Evolutionary conservation across 1,140 invertebrate genomes (phyloP), one percentile per base, ranked within the genome.

Genomic region (Anastrepha ludens): DNA sequence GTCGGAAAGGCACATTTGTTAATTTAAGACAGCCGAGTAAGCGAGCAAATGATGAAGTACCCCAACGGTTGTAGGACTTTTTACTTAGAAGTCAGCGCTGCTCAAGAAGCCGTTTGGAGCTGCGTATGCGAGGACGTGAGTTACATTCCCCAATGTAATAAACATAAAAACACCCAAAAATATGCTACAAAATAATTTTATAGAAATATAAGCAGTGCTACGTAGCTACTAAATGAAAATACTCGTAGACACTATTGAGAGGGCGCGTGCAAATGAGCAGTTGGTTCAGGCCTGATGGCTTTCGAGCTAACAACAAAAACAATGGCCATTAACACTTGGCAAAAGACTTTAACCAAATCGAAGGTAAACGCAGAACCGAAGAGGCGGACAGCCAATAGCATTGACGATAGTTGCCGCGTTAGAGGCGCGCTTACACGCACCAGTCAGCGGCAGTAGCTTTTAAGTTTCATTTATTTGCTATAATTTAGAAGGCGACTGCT

Each of bases 101-200:
- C 3, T 41, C 44, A 3, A 29, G 17, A 20, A 20, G 17, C 7
- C n/a, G 39, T 3, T 11, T 3, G 17, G 8, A 20, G 17, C 7
- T 11, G 39, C 3, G 29, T 3, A n/a, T 17, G 2, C 29, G 29
- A 8, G 39, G 17, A 5, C 15, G 58, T 59, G 39, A 60, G 20
- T 41, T 58, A 62, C 58, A 86, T 20, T 62, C 55, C 85, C 85
- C 29, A 86, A 62, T 41, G 85, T 86, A 86, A 86, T 86, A 86
- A 86, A 86, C 62, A 86, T 86, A 86, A 60, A 60, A 86, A 86
- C 85, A 62, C 20, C 58, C 58, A 55, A 86, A 86, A 62, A 60
- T 86, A 86, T 50, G 85, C 74, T 81, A 81, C 55, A 81, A 81
- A 55, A 81, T 58, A 20, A 55, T 58, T 50, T 81, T 81, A 81